Evolutionary conservation across 2,797 vertebrate genomes (phyloP).

Genomic region (Coregonus suidteri): DNA sequence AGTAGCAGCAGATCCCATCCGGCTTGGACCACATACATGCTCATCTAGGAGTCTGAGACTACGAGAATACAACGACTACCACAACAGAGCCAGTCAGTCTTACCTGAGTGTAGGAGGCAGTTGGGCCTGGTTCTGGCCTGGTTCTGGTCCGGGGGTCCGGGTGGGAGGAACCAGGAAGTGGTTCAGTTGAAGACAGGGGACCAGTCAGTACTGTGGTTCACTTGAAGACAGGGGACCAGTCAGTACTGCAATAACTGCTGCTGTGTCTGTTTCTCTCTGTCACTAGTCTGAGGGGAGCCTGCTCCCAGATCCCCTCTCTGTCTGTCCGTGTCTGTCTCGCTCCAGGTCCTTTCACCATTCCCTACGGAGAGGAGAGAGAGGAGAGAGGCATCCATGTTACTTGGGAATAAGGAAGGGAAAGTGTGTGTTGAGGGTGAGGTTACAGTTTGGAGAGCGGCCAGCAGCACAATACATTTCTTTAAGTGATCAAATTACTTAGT

Average conservation of each 20-base stretch:
- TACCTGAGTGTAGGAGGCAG: conserved; percentile 23
- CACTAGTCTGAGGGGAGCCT: conserved; percentile 31
- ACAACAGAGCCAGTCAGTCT: neutral
- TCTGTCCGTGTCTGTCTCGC: conserved; percentile 43
- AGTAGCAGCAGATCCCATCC: no score
- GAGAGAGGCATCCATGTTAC: neutral
- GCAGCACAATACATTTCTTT: no score
- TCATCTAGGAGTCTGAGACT: neutral
- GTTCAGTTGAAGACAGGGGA: no score
- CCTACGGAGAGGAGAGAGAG: conserved; percentile 32
- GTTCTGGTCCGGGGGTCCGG: conserved; percentile 1
- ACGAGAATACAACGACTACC: neutral
- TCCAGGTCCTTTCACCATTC: conserved; percentile 57
- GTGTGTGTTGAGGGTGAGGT: no score
- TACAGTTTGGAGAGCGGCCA: neutral
- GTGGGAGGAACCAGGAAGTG: neutral
- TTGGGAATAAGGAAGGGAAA: neutral
- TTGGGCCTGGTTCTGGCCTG: conserved; percentile 5
- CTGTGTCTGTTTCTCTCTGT: conserved; percentile 22
- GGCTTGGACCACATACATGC: no score
- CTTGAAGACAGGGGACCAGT: conserved; percentile 18
- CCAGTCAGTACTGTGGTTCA: conserved; percentile 22
- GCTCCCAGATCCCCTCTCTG: conserved; percentile 31
- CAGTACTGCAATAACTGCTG: conserved; percentile 15
- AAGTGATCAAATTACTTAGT: no score